phyloP scores from a whole-genome alignment of 2,113 vertebrate species.

The Epinephelus moara region DNA sequence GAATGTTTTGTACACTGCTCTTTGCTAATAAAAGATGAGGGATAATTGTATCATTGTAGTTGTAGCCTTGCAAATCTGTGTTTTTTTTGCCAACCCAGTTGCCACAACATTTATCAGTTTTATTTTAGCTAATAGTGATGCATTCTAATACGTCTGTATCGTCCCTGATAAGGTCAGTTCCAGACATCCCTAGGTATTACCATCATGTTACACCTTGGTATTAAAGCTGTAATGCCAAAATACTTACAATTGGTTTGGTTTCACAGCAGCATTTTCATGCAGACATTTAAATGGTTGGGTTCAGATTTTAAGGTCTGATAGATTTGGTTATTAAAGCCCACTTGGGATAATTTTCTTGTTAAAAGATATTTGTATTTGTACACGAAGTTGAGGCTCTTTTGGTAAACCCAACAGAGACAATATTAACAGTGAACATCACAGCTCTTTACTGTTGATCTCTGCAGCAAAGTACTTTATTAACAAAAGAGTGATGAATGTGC shows the following conservation, averaged over 20 bases:
- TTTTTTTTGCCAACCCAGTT: background rate
- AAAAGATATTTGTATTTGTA: background rate
- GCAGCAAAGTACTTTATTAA: constrained; percentile 62
- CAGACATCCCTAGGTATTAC: background rate
- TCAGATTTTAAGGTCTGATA: background rate
- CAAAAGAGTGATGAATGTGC: constrained; percentile 56
- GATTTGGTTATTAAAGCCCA: background rate
- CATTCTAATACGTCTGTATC: background rate
- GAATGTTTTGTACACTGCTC: background rate
- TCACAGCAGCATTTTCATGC: background rate
- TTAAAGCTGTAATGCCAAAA: background rate
- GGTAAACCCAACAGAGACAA: constrained; percentile 12
- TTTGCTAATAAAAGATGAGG: background rate
- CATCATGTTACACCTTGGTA: background rate
- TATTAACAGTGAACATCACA: constrained; percentile 20
- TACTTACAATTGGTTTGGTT: background rate
- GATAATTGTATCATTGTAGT: background rate
- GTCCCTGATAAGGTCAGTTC: background rate
- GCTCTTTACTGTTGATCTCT: constrained; percentile 42
- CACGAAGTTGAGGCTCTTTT: constrained; percentile 1
- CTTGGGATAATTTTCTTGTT: background rate
- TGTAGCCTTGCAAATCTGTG: background rate
- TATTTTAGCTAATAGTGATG: background rate
- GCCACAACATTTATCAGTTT: background rate
- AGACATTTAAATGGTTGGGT: background rate